These are phyloP conservation scores for Rhinichthys osculus DNA, from an alignment of 2,797 vertebrate genomes.

Conservation along the genomic window DNA sequence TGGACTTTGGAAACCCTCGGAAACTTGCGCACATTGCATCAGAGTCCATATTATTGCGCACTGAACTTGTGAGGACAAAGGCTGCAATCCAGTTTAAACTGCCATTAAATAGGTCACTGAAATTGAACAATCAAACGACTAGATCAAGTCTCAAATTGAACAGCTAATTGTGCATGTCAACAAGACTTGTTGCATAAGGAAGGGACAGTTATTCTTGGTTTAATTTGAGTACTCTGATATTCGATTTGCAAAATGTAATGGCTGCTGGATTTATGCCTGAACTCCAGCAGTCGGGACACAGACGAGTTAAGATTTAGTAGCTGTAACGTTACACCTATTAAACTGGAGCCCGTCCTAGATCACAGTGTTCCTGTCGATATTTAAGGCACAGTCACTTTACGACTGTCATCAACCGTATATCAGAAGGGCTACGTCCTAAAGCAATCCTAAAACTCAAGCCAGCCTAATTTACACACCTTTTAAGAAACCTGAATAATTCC, in stretches of 20 bases:
- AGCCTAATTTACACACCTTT: neutral
- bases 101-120: conserved; percentile 11
- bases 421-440: neutral
- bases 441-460: neutral
- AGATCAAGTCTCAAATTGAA: neutral
- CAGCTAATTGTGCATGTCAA: neutral
- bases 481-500: neutral
- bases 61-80: conserved; percentile 12
- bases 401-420: neutral
- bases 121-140: neutral
- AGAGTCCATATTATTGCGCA: neutral
- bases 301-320: conserved; percentile 38
- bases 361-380: conserved; percentile 36
- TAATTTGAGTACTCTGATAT: neutral
- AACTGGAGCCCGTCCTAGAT: conserved; percentile 38
- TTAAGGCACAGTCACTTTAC: conserved; percentile 25
- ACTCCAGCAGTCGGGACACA: neutral
- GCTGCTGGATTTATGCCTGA: neutral
- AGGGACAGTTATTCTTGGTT: neutral
- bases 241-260: neutral
- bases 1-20: conserved; percentile 2
- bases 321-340: conserved; percentile 45
- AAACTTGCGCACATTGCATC: conserved; percentile 26
- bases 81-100: neutral
- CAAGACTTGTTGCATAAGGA: neutral